Evolutionary conservation across 2,113 vertebrate species (phyloP), one percentile per base, ranked within the genome.

Genomic region (Petrocephalus zakoni): DNA sequence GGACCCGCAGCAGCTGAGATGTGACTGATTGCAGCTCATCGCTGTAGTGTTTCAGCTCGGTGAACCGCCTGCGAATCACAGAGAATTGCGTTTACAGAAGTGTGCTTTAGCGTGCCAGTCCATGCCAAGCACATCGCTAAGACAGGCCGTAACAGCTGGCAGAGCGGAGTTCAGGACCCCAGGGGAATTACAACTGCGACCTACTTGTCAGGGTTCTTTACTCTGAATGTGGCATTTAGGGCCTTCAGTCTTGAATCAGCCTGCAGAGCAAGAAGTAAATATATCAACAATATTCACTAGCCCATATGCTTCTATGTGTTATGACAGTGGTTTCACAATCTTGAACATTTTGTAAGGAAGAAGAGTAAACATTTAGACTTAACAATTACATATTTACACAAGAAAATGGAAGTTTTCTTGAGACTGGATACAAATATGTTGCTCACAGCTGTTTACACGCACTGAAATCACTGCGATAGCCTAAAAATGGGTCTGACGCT

Each of bases 171-270:
- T 21, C 42, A 13, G 52, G 22, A 0, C 13, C 15, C 2, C 34
- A 19, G 81, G 46, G 21, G 21, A 47, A 11, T 22, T n/a, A 83
- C 7, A 83, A 9, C 42, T 22, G 19, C 0, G 64, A 96, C 97
- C 96, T 97, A 99, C 98, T 97, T 98, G 93, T 99, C 97, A 92
- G 98, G 97, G 92, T 97, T 99, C 93, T 97, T 98, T 93, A 99
- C 98, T 95, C 98, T 96, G 95, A 98, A 99, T 91, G 97, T 99
- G 94, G 98, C 98, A 93, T 97, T 99, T 93, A 99, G 96, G 93
- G 97, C 97, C 95, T 97, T 97, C 94, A 99, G 95, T 92, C 97
- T 97, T 93, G 98, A 99, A 94, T 99, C 98, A 91, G 97, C 97
- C 98, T 99, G 93, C 90, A 94, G 29, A 68, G 25, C 11, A n/a